Evolutionary conservation across 2,113 vertebrate genomes (phyloP), one percentile per base, ranked within the genome.

Genomic region (Carassius carassius): DNA sequence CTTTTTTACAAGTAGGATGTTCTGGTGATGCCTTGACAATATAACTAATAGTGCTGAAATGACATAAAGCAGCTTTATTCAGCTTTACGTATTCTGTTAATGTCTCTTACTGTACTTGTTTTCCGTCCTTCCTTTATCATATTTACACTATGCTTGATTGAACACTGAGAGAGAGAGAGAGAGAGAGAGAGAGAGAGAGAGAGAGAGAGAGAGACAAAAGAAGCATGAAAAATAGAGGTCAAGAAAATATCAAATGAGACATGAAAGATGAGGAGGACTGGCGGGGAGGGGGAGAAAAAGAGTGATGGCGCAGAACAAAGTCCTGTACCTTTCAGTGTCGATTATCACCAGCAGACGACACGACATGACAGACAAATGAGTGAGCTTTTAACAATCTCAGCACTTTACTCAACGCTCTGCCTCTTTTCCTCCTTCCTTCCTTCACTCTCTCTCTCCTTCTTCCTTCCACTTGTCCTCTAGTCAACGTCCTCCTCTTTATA

Each of bases 311-410:
- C 84, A 91, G 88, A 89, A 89, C 86, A 91, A 88, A 89, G 88
- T 86, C 89, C 89, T 93, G 89, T 91, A 92, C 89, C 88, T 92
- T 93, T 94, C 92, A 91, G 90, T 86, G 90, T 91, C 88, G 90
- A 88, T 94, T 92, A 94, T 92, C 88, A 91, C 90, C 89, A 91
- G 90, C 86, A 90, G 90, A 88, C 69, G 84, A 10, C 78, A 65
- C 86, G 81, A 92, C 92, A 91, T 92, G 92, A 93, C 92, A 94
- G 91, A 92, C 92, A 92, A 91, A 90, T 90, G 89, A 92, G 89
- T 82, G 86, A 41, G 86, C 91, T 93, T 94, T 94, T 92, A 92
- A 90, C 90, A 91, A 87, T 89, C 91, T 85, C 83, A 83, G 83
- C 86, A 85, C 63, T 82, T 65, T 72, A 72, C 77, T 80, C 56